Evolutionary conservation across 2,113 vertebrate species (phyloP).

Genomic region (Mobula birostris): DNA sequence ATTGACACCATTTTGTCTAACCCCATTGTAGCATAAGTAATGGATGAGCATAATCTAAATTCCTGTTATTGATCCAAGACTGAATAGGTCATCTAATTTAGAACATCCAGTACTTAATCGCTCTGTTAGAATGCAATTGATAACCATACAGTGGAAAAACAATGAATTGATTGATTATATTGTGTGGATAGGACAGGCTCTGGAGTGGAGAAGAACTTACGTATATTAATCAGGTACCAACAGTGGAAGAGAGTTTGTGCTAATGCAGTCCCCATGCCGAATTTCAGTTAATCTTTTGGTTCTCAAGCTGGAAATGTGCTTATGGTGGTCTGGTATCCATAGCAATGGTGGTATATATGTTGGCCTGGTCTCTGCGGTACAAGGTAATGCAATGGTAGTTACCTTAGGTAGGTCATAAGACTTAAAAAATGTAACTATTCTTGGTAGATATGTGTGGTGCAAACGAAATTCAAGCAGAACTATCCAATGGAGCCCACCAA

Average conservation of each 20-base stretch:
- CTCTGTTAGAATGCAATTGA: background rate
- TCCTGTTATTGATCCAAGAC: background rate
- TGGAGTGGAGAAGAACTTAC: no score
- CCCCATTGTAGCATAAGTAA: background rate
- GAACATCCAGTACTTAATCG: background rate
- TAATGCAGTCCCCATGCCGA: no score
- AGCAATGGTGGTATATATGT: no score
- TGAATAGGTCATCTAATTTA: background rate
- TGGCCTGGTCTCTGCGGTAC: no score
- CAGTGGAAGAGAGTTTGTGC: no score
- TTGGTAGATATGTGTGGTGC: background rate
- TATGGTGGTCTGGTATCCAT: no score
- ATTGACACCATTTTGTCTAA: background rate
- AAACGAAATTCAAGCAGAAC: background rate
- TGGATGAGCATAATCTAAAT: background rate
- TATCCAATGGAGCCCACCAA: background rate
- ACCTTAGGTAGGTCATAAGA: background rate
- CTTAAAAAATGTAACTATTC: background rate
- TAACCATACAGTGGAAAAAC: background rate
- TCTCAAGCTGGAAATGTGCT: no score
- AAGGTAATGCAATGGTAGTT: background rate
- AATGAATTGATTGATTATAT: no score
- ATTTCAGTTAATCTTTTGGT: no score
- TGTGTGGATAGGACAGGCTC: no score
- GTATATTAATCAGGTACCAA: no score